A percentile compares a stretch with the other conserved stretches of the same genome.
phyloP scores from a whole-genome alignment of 1,140 invertebrate species.

The Sipha flava region DNA sequence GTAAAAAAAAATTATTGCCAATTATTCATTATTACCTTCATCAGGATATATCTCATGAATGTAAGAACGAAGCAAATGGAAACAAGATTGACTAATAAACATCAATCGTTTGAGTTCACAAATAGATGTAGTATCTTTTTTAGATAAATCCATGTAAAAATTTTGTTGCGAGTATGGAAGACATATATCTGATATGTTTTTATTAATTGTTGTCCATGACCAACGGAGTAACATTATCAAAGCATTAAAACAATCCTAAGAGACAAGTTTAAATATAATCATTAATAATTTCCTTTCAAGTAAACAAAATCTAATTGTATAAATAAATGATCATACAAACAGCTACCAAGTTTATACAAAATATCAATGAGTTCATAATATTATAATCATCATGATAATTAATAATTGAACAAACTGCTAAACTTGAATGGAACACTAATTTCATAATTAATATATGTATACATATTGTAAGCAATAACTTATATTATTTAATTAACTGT shows the following conservation, averaged over 20 bases:
- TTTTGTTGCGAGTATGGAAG: constrained; percentile 43
- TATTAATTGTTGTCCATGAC: constrained; percentile 67
- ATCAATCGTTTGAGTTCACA: constrained; percentile 73
- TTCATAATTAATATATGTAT: too few relatives aligned
- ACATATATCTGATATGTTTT: constrained; percentile 43
- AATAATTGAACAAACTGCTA: too few relatives aligned
- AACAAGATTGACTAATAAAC: constrained; percentile 73
- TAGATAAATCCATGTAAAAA: not conserved
- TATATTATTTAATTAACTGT: too few relatives aligned
- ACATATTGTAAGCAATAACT: too few relatives aligned
- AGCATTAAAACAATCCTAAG: constrained; percentile 71
- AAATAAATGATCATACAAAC: too few relatives aligned
- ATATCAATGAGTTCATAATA: too few relatives aligned
- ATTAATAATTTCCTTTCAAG: not conserved
- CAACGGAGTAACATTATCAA: constrained; percentile 69
- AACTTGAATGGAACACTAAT: too few relatives aligned
- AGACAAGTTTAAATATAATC: not conserved
- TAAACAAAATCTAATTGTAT: too few relatives aligned
- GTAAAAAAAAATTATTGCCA: not conserved
- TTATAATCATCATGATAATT: too few relatives aligned
- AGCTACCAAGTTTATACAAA: too few relatives aligned
- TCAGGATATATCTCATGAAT: constrained; percentile 85
- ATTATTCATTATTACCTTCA: constrained; percentile 44
- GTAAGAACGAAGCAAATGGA: constrained; percentile 72
- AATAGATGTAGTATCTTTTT: constrained; percentile 41